These are phyloP conservation scores for Channa argus DNA, from an alignment of 2,113 vertebrate genomes.

Conservation along the genomic window DNA sequence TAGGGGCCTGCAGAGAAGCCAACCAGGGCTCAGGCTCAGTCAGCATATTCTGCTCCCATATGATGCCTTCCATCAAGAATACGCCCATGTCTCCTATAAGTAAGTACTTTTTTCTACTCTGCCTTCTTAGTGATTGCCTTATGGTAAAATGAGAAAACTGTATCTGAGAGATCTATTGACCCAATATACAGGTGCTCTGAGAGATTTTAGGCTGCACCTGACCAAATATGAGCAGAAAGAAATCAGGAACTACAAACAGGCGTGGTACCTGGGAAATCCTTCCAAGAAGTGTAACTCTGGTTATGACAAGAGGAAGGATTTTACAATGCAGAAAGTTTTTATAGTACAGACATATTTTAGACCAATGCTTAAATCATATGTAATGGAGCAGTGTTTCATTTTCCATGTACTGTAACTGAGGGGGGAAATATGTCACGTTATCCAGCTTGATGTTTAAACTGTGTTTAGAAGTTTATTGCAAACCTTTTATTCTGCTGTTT, in stretches of 20 bases:
- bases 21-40: background rate
- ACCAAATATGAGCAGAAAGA: slow-evolving; percentile 23
- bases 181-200: slow-evolving; percentile 5
- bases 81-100: background rate
- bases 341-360: too few species aligned
- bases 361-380: too few species aligned
- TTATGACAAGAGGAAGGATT: slow-evolving; percentile 24
- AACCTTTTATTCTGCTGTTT: too few species aligned
- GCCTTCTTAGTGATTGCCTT: background rate
- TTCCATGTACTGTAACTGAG: too few species aligned
- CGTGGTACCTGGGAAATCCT: slow-evolving; percentile 22
- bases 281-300: slow-evolving; percentile 3
- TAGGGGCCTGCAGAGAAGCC: background rate
- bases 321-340: slow-evolving; percentile 14
- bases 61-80: background rate
- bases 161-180: background rate
- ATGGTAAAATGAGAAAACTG: background rate
- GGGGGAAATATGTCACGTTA: too few species aligned
- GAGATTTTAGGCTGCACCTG: slow-evolving; percentile 4
- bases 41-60: background rate
- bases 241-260: slow-evolving; percentile 21
- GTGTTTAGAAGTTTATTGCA: too few species aligned
- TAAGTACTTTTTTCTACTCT: background rate
- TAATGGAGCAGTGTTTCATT: too few species aligned
- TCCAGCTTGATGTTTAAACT: too few species aligned